Evolutionary conservation across 2,888 invertebrate species (phyloP).

Genomic region (Bedellia somnulentella): DNA sequence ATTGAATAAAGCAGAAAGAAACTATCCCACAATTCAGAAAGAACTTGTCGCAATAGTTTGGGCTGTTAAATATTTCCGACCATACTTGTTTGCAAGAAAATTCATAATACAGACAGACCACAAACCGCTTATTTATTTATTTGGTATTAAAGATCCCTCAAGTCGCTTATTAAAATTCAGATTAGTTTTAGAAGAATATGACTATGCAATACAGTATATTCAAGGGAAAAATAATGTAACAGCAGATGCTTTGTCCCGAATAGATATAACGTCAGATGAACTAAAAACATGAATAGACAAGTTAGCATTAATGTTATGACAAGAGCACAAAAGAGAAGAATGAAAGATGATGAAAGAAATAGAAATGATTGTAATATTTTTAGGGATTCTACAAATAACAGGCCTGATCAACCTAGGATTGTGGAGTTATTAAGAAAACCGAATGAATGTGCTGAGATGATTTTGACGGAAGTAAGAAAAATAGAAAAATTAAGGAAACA

Average conservation of each 20-base stretch:
- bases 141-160: slow-evolving; percentile 3
- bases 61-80: too few species aligned
- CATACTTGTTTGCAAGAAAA: background rate
- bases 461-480: slow-evolving; percentile 3
- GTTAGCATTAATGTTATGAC: slow-evolving; percentile 8
- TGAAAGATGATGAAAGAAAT: slow-evolving; percentile 2
- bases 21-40: too few species aligned
- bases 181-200: slow-evolving; percentile 5
- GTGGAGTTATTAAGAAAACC: slow-evolving; percentile 11
- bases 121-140: background rate
- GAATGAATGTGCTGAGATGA: slow-evolving; percentile 8
- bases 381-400: too few species aligned
- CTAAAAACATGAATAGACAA: slow-evolving; percentile 7
- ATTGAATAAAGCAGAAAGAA: too few species aligned
- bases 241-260: slow-evolving; percentile 11
- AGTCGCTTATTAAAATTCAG: slow-evolving; percentile 4
- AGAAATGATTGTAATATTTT: background rate
- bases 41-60: too few species aligned
- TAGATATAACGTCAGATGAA: slow-evolving; percentile 9
- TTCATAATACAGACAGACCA: background rate
- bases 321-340: slow-evolving; percentile 8
- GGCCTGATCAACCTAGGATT: too few species aligned
- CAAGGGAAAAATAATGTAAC: slow-evolving; percentile 9
- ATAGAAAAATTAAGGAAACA: background rate
- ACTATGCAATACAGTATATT: slow-evolving; percentile 9